phyloP scores from a whole-genome alignment of 2,113 vertebrate species.

The Dasyurus viverrinus region DNA sequence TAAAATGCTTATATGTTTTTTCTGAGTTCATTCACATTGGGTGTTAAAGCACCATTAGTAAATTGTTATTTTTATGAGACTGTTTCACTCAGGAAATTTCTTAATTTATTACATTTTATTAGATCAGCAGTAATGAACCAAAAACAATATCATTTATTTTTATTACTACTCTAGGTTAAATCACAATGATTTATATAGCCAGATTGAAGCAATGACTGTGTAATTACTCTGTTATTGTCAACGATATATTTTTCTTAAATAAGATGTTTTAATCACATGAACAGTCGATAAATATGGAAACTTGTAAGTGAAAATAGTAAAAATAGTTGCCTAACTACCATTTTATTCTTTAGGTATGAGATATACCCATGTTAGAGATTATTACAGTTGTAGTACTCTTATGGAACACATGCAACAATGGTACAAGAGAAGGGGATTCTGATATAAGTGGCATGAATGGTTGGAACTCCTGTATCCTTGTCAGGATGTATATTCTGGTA shows the following conservation, averaged over 20 bases:
- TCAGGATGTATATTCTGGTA: not conserved
- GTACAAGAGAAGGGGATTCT: not conserved
- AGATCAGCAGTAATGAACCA: constrained; percentile 85
- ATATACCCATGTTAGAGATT: constrained; percentile 9
- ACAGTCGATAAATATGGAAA: constrained; percentile 69
- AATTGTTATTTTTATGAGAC: constrained; percentile 84
- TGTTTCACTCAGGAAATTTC: constrained; percentile 79
- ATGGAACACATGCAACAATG: not conserved
- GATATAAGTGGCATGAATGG: not conserved
- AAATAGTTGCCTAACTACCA: constrained; percentile 4
- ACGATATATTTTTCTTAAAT: constrained; percentile 82
- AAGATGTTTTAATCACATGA: constrained; percentile 75
- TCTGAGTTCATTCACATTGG: constrained; percentile 60
- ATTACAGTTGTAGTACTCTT: not conserved
- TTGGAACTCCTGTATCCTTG: not conserved
- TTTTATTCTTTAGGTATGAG: constrained; percentile 46
- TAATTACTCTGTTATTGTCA: constrained; percentile 85
- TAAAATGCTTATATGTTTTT: constrained; percentile 72
- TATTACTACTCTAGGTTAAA: constrained; percentile 84
- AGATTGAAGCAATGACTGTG: constrained; percentile 81
- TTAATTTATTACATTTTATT: constrained; percentile 83
- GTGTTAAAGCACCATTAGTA: constrained; percentile 75
- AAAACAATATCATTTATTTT: constrained; percentile 85
- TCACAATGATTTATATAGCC: constrained; percentile 84
- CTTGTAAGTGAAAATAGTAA: constrained; percentile 67